Percentiles rank a stretch among this genome's conserved stretches.
Conservation (phyloP, 2,113 vertebrate genomes). For the Oostethus manadensis region DNA sequence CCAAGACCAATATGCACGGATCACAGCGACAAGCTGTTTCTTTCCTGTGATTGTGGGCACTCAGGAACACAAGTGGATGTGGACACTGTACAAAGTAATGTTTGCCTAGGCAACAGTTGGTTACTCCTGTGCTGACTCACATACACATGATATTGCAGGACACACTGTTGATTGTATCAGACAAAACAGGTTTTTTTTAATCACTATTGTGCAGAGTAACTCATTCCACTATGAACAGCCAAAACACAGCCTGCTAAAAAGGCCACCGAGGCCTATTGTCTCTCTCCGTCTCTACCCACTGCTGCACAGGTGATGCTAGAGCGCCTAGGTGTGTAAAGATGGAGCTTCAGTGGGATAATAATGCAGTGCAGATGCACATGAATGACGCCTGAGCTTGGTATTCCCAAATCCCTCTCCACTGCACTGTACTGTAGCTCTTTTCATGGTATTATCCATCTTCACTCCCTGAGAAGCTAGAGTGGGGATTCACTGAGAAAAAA, state of each 20-base stretch:
- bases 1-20: constrained; percentile 6
- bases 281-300: background rate
- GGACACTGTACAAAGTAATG: background rate
- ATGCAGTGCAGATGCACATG: constrained; percentile 55
- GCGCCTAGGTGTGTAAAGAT: constrained; percentile 26
- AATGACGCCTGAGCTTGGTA: constrained; percentile 60
- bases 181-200: background rate
- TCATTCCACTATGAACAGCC: background rate
- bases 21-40: constrained; percentile 9
- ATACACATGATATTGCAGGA: background rate
- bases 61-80: background rate
- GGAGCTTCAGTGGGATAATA: constrained; percentile 55
- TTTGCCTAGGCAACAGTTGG: constrained; percentile 4
- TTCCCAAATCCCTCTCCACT: constrained; percentile 61
- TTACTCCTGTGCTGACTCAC: background rate
- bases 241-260: background rate
- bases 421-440: constrained; percentile 51
- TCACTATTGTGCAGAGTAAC: background rate
- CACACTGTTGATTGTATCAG: background rate
- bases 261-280: background rate
- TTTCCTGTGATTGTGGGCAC: constrained; percentile 4
- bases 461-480: constrained; percentile 38
- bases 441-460: constrained; percentile 60
- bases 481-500: constrained; percentile 15
- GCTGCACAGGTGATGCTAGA: background rate